Evolutionary conservation across 2,797 vertebrate genomes (phyloP), one percentile per base, ranked within the genome.

Genomic region (Crenichthys baileyi): DNA sequence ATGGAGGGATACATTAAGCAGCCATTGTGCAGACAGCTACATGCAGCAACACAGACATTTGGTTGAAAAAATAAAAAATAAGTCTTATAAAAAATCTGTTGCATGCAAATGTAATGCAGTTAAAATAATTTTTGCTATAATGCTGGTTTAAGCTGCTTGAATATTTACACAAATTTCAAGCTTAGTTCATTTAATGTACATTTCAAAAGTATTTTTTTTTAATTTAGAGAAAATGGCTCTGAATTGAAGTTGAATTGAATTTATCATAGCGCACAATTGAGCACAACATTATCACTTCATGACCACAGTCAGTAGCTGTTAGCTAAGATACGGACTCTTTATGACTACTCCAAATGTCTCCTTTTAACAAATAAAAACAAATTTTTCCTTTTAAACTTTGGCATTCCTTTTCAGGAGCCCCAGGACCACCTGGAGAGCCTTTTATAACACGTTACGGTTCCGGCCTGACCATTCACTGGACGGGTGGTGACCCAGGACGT

Each of bases 381-480:
- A 31, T 61, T n/a, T 16, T 55, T 6, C 4, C 48, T 60, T 81
- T 50, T 46, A 73, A 77, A 6, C 51, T 1, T 53, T 0, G 0
- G 67, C 18, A 0, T 81, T 75, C 15, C n/a, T 65, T 3, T 39
- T 44, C 73, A 99, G 98, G 98, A 90, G 97, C 98, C 77, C 98
- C 98, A 0, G 98, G 98, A 0, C 96, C 98, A 0, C 98, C 98
- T 0, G 98, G 98, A 0, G 97, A 98, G 31, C 98, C 98, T 6
- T 96, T 97, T 87, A 98, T 99, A 75, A 96, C 97, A 26, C 95
- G 97, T 70, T 98, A 99, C 0, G 97, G 97, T 80, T 96, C 97
- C 0, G 97, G 96, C 41, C 96, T 99, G 83, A 98, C 98, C 80
- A 97, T 99, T 91, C 98, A 99, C 93, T 99, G 98, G 98, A 96